phyloP scores from a whole-genome alignment of 2,113 vertebrate genomes.

The Melanocharis versteri region DNA sequence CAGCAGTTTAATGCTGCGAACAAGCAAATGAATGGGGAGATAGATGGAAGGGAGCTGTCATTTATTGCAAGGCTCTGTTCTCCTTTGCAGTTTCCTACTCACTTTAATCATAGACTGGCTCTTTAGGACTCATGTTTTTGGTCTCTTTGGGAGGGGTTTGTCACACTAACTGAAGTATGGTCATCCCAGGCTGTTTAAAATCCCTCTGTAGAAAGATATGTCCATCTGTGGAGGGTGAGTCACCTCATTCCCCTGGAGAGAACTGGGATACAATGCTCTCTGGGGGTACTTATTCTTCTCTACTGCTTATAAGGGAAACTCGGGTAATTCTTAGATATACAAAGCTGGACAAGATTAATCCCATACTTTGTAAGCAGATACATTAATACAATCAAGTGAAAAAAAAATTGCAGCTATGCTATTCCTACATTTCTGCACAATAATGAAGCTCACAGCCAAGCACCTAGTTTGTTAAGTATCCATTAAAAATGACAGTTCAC shows the following conservation, averaged over 20 bases:
- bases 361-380: neutral
- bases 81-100: neutral
- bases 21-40: neutral
- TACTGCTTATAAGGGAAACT: neutral
- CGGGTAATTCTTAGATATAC: neutral
- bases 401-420: neutral
- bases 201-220: neutral
- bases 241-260: neutral
- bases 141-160: neutral
- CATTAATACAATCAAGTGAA: neutral
- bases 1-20: neutral
- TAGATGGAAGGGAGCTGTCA: neutral
- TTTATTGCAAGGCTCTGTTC: neutral
- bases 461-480: neutral
- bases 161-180: neutral
- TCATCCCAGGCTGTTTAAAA: neutral
- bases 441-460: neutral
- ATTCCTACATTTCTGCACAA: neutral
- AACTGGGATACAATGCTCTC: constrained; percentile 10
- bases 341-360: neutral
- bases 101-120: neutral
- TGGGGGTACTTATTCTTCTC: neutral
- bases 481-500: neutral
- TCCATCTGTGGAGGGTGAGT: neutral
- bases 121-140: neutral